phyloP scores from a whole-genome alignment of 2,888 invertebrate genomes.

The Hecatera dysodea region DNA sequence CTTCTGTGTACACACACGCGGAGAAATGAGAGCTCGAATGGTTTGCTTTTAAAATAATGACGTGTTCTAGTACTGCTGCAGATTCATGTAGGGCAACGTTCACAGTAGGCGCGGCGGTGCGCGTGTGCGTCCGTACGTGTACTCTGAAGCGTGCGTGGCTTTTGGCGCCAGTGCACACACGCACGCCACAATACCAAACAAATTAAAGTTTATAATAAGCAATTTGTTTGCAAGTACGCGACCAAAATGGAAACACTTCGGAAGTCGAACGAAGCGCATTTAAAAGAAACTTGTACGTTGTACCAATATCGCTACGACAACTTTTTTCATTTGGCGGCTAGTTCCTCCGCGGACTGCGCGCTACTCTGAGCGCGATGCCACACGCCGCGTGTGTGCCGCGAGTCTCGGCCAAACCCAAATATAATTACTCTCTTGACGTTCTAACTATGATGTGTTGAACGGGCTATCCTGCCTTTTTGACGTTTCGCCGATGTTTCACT shows the following conservation, averaged over 20 bases:
- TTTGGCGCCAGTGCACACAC: not conserved
- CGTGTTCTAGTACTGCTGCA: not conserved
- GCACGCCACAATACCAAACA: slow-evolving; percentile 31
- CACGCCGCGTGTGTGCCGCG: not conserved
- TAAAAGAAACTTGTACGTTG: slow-evolving; percentile 29
- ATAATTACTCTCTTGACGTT: not conserved
- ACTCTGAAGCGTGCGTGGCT: slow-evolving; percentile 4
- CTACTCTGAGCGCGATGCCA: not conserved
- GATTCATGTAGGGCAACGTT: not conserved
- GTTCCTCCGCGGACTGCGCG: slow-evolving; percentile 5
- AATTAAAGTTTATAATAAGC: slow-evolving; percentile 64
- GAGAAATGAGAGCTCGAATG: not conserved
- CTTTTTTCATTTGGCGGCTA: slow-evolving; percentile 55
- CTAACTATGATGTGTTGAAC: no score
- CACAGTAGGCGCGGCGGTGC: not conserved
- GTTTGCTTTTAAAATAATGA: not conserved
- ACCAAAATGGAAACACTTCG: slow-evolving; percentile 38
- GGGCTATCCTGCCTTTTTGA: no score
- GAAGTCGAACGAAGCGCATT: slow-evolving; percentile 43
- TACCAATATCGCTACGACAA: slow-evolving; percentile 25
- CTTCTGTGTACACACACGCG: not conserved
- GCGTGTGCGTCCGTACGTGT: not conserved
- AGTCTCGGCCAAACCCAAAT: not conserved
- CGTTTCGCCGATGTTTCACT: no score
- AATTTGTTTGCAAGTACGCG: slow-evolving; percentile 58